Evolutionary conservation across 2,797 vertebrate genomes (phyloP), one percentile per base, ranked within the genome.

Genomic region (Sebastes kiyomatsui): DNA sequence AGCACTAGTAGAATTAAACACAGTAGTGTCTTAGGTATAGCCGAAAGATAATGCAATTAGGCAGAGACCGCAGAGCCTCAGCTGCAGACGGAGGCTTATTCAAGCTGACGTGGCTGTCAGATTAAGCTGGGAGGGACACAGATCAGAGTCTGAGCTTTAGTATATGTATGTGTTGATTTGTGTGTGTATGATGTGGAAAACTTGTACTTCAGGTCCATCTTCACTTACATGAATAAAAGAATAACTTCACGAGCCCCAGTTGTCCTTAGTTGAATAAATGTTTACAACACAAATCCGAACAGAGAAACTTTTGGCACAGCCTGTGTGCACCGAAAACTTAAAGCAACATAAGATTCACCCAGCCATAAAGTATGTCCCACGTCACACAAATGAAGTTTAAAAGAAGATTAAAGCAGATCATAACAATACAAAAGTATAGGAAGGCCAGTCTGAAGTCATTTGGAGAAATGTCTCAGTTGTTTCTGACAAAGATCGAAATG

Each of bases 11-110:
- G 61, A 61, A 46, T 72, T 58, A 89, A 81, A 60, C 62, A 56
- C 67, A 58, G 79, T 20, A 2, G 32, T 38, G 70, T 82, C 83
- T 87, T 79, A 80, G 86, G 89, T 88, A 42, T 42, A 88, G 28
- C 62, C 61, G 64, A 67, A 62, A 79, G 35, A 81, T 86, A 91
- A 91, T 83, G 79, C 76, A 87, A 89, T 92, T 87, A 92, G 67
- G 23, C 67, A 32, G 58, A 61, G 60, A 67, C 38, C 27, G 32
- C 81, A 62, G 72, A 71, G 81, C 67, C 65, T 74, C 66, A 59
- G 84, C 83, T 79, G 77, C 74, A 77, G 76, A 80, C 74, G 12
- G 75, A 80, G 61, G 71, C 72, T 87, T 49, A 86, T 75, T 85
- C 81, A 78, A 82, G 70, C 70, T 62, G 87, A 88, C 82, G 66